These are phyloP conservation scores for Thelaira solivaga DNA, from an alignment of 2,888 invertebrate species.

Conservation along the genomic window DNA sequence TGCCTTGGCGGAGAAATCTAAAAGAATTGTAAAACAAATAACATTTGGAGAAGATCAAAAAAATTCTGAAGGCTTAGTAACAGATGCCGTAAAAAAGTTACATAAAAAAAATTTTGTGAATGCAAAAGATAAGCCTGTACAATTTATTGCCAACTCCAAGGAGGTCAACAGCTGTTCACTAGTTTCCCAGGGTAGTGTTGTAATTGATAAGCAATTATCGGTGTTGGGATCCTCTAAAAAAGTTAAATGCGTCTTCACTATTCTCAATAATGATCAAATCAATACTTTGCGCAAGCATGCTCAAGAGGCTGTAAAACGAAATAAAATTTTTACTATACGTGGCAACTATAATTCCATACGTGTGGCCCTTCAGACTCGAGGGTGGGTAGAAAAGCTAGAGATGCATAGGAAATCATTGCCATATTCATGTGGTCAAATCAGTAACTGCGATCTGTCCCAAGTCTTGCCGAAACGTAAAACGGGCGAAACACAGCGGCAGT, in stretches of 20 bases:
- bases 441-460: slow-evolving; percentile 75
- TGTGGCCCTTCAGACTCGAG: slow-evolving; percentile 83
- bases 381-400: slow-evolving; percentile 80
- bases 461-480: slow-evolving; percentile 74
- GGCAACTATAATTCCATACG: slow-evolving; percentile 86
- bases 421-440: slow-evolving; percentile 70
- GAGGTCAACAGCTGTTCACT: slow-evolving; percentile 16
- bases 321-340: slow-evolving; percentile 83
- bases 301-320: slow-evolving; percentile 82
- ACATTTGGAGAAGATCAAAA: neutral
- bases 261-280: slow-evolving; percentile 80
- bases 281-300: slow-evolving; percentile 82
- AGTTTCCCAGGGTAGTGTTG: slow-evolving; percentile 34
- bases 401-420: slow-evolving; percentile 72
- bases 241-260: slow-evolving; percentile 41
- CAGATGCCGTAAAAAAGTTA: slow-evolving; percentile 29
- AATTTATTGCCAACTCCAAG: slow-evolving; percentile 13
- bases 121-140: slow-evolving; percentile 26
- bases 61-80: slow-evolving; percentile 30
- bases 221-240: slow-evolving; percentile 26
- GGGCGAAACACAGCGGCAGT: slow-evolving; percentile 78
- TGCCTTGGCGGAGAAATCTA: neutral
- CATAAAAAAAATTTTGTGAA: slow-evolving; percentile 24
- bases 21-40: neutral
- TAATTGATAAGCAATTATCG: slow-evolving; percentile 47